Evolutionary conservation across 2,113 vertebrate species (phyloP), one percentile per base, ranked within the genome.

Genomic region (Phrynocephalus versicolor): DNA sequence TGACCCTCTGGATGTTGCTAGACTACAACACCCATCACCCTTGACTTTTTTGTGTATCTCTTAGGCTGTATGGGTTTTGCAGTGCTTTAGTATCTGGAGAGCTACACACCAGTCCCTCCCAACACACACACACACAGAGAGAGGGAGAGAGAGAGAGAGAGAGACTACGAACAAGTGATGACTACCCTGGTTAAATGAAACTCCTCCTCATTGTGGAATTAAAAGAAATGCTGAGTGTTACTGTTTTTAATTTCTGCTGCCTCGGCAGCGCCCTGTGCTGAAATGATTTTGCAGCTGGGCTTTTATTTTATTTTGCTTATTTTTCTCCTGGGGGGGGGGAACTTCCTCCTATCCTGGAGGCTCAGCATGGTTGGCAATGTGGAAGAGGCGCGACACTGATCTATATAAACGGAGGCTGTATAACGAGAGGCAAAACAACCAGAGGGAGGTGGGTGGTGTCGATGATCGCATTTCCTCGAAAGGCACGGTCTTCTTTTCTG

Each of bases 201-300:
- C 25, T 69, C n/a, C n/a, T n/a, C n/a, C n/a, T n/a, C 72, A 85
- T 70, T 92, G 88, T 78, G 87, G 69, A 86, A 35, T 58, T n/a
- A n/a, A n/a, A n/a, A 88, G 74, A 67, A 92, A 60, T 86, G 86
- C 87, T 88, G 82, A 84, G 88, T 82, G 27, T 21, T 33, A n/a
- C 30, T n/a, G 30, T 35, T 92, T 82, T 55, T 88, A 3, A 91
- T 83, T 79, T 89, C 73, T 92, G 88, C 92, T 90, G 89, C 12
- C 64, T 94, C 89, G 92, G 93, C 93, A 87, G 0, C 80, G 70
- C 82, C 88, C 87, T 83, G 37, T 76, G 79, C 85, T 91, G 89
- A 88, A 85, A 79, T 82, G 79, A 88, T 89, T 85, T 82, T 76
- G 35, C 85, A 81, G 37, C 30, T 45, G 79, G 69, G 84, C 58